These are phyloP conservation scores for Caradrina clavipalpis DNA, from an alignment of 2,888 invertebrate genomes.

Conservation along the genomic window DNA sequence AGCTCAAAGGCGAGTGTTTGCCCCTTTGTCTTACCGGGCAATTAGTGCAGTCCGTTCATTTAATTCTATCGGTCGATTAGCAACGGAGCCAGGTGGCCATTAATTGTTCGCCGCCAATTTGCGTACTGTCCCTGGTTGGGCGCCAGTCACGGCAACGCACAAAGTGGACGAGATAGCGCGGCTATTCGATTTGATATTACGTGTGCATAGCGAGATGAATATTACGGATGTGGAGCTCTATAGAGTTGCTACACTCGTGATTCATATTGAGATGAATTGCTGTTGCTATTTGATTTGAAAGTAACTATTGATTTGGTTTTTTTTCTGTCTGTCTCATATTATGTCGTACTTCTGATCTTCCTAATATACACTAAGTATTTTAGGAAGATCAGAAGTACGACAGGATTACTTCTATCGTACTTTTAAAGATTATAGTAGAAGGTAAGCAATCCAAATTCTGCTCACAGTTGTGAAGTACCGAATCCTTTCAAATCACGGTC, in stretches of 20 bases:
- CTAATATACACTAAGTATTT: no score
- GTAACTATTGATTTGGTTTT: neutral
- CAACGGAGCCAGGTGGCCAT: conserved; percentile 86
- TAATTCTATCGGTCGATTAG: conserved; percentile 91
- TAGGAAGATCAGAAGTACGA: neutral
- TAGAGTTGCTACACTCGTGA: conserved; percentile 26
- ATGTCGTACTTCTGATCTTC: no score
- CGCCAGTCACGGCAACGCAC: conserved; percentile 74
- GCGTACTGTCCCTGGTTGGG: conserved; percentile 78
- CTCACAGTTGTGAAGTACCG: conserved; percentile 52
- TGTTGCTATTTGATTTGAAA: conserved; percentile 21
- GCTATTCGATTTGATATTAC: conserved; percentile 70
- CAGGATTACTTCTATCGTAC: neutral
- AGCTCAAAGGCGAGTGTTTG: conserved; percentile 89
- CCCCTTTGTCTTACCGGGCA: conserved; percentile 90
- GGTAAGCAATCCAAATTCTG: conserved; percentile 38
- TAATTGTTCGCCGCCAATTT: conserved; percentile 88
- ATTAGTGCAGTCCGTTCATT: conserved; percentile 90
- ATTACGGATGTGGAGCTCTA: conserved; percentile 62
- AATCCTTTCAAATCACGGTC: conserved; percentile 60
- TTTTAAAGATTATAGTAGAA: conserved; percentile 12
- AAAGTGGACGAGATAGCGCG: conserved; percentile 69
- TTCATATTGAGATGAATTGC: conserved; percentile 21
- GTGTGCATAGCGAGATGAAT: conserved; percentile 66
- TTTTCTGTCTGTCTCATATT: neutral